phyloP scores from a whole-genome alignment of 2,888 invertebrate species.

The Xylota segnis region DNA sequence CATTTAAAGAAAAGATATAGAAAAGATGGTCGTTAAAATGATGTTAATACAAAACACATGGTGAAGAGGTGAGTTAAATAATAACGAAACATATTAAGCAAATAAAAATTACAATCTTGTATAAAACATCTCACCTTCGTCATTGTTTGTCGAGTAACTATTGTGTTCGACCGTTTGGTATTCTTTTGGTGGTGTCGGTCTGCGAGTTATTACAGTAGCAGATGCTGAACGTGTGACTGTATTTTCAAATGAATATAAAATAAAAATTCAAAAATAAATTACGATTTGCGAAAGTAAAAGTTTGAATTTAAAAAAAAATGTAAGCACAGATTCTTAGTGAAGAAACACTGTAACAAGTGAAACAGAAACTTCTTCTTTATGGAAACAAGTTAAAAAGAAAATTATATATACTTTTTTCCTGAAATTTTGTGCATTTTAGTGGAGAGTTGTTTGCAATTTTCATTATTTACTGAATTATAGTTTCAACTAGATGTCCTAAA shows the following conservation, averaged over 20 bases:
- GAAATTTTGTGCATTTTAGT: constrained; percentile 15
- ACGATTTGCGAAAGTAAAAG: constrained; percentile 7
- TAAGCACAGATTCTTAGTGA: constrained; percentile 35
- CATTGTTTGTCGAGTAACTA: constrained; percentile 79
- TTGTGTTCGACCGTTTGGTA: constrained; percentile 81
- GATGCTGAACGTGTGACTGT: constrained; percentile 79
- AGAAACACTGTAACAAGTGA: constrained; percentile 33
- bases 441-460: neutral
- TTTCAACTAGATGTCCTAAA: neutral
- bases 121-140: constrained; percentile 82
- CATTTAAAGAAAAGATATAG: constrained; percentile 40
- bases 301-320: constrained; percentile 17
- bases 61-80: constrained; percentile 18
- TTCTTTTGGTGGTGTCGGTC: constrained; percentile 82
- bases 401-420: neutral
- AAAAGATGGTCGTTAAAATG: constrained; percentile 25
- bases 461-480: neutral
- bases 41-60: constrained; percentile 27
- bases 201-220: constrained; percentile 79
- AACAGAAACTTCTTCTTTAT: neutral
- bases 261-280: constrained; percentile 35
- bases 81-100: constrained; percentile 6
- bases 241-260: constrained; percentile 71
- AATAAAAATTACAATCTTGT: constrained; percentile 27
- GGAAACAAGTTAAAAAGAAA: constrained; percentile 12